Evolutionary conservation across 2,888 invertebrate genomes (phyloP).

Genomic region (Euproctis similis): DNA sequence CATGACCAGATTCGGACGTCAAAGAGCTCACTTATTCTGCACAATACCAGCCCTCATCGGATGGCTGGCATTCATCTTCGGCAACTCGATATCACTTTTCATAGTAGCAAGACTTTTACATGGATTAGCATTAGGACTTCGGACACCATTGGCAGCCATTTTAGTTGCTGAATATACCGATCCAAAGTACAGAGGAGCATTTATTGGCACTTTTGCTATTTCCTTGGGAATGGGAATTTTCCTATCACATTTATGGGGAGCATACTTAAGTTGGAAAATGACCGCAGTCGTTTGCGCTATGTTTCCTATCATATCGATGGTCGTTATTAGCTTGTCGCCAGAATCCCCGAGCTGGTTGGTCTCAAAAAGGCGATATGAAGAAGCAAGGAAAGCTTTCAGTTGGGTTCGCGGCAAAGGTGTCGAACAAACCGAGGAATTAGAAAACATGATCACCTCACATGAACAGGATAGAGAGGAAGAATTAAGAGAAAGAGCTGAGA

Average conservation of each 20-base stretch:
- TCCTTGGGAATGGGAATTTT: slow-evolving; percentile 79
- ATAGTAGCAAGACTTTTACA: slow-evolving; percentile 57
- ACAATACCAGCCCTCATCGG: slow-evolving; percentile 69
- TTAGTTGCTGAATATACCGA: slow-evolving; percentile 77
- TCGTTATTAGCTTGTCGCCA: slow-evolving; percentile 64
- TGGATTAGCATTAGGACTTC: slow-evolving; percentile 71
- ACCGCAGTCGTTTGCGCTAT: slow-evolving; percentile 72
- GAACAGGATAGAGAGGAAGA: slow-evolving; percentile 43
- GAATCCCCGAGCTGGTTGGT: slow-evolving; percentile 82
- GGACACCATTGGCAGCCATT: slow-evolving; percentile 71
- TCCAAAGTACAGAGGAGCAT: slow-evolving; percentile 78
- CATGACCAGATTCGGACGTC: slow-evolving; percentile 77
- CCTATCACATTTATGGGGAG: slow-evolving; percentile 78
- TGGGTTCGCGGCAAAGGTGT: slow-evolving; percentile 75
- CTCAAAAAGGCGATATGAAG: slow-evolving; percentile 71
- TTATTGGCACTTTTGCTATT: slow-evolving; percentile 78
- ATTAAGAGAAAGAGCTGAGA: slow-evolving; percentile 28
- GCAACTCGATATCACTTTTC: slow-evolving; percentile 58
- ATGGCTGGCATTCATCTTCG: slow-evolving; percentile 59
- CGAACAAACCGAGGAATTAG: slow-evolving; percentile 58
- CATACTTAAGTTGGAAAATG: slow-evolving; percentile 75
- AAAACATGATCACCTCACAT: slow-evolving; percentile 57
- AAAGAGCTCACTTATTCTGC: slow-evolving; percentile 68
- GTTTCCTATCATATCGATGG: slow-evolving; percentile 67
- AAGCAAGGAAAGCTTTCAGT: slow-evolving; percentile 76